These are phyloP conservation scores for Dicyema japonicum DNA, from an alignment of 1,140 invertebrate genomes.

Conservation along the genomic window DNA sequence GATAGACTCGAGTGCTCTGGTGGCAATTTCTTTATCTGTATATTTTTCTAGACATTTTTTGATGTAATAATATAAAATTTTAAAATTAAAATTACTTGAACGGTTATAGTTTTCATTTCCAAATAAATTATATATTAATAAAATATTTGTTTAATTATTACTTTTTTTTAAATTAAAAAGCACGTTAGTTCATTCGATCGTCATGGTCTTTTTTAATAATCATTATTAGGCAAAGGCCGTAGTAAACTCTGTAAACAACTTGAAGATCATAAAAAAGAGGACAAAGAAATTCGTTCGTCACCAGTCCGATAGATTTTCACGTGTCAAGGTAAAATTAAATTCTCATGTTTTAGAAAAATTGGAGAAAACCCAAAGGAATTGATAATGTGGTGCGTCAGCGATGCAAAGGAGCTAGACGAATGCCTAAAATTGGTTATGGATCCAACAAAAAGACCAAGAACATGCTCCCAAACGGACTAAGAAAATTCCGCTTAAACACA, in stretches of 20 bases:
- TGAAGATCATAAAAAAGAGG: constrained; percentile 64
- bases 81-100: too few relatives aligned
- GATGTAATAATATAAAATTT: too few relatives aligned
- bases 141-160: too few relatives aligned
- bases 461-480: constrained; percentile 81
- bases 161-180: too few relatives aligned
- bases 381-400: constrained; percentile 87
- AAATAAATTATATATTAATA: too few relatives aligned
- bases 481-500: constrained; percentile 56
- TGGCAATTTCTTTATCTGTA: too few relatives aligned
- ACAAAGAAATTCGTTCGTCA: constrained; percentile 78
- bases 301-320: constrained; percentile 1
- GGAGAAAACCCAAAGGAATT: constrained; percentile 85
- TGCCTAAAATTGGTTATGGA: constrained; percentile 97
- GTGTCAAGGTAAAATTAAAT: constrained; percentile 3
- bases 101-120: too few relatives aligned
- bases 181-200: too few relatives aligned
- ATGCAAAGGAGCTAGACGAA: constrained; percentile 88
- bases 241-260: constrained; percentile 30
- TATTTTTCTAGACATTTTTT: too few relatives aligned
- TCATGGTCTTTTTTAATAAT: too few relatives aligned
- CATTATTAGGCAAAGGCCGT: neutral
- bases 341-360: constrained; percentile 31
- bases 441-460: constrained; percentile 64
- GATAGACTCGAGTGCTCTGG: too few relatives aligned